A percentile compares a stretch with the other conserved stretches of the same genome.
Conservation (phyloP, 2,797 vertebrate species). For the Notolepis coatsorum region DNA sequence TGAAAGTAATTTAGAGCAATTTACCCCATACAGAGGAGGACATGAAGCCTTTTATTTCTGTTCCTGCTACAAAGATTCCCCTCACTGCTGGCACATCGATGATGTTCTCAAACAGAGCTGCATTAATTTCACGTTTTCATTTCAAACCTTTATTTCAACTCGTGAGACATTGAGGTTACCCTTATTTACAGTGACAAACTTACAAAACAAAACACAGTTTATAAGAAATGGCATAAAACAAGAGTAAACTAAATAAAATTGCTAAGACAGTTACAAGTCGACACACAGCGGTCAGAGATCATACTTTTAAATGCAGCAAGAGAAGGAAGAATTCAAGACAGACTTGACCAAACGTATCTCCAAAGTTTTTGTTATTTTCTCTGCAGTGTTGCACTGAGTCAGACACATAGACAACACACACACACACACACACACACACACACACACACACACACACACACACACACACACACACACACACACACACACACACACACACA, state of each 20-base stretch:
- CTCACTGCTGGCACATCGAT: conserved; percentile 41
- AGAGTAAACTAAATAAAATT: no score
- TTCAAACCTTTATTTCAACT: no score
- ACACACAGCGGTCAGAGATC: no score
- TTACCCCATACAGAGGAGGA: conserved; percentile 22
- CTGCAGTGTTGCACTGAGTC: not conserved
- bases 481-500: not conserved
- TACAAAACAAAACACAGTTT: no score
- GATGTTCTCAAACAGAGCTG: conserved; percentile 14
- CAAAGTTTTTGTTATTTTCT: conserved; percentile 9
- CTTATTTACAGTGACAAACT: no score
- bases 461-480: conserved; percentile 6
- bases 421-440: not conserved
- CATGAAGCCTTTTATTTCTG: conserved; percentile 17
- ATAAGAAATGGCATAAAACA: no score
- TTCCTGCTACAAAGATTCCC: conserved; percentile 30
- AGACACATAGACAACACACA: not conserved
- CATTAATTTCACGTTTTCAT: no score
- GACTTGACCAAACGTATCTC: conserved; percentile 21
- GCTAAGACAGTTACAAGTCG: no score
- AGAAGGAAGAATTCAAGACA: no score
- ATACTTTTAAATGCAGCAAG: no score
- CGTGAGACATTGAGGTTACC: no score
- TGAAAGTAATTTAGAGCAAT: conserved; percentile 28
- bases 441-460: not conserved